Evolutionary conservation across 2,888 invertebrate species (phyloP), one percentile per base, ranked within the genome.

Genomic region (Mayetiola destructor): DNA sequence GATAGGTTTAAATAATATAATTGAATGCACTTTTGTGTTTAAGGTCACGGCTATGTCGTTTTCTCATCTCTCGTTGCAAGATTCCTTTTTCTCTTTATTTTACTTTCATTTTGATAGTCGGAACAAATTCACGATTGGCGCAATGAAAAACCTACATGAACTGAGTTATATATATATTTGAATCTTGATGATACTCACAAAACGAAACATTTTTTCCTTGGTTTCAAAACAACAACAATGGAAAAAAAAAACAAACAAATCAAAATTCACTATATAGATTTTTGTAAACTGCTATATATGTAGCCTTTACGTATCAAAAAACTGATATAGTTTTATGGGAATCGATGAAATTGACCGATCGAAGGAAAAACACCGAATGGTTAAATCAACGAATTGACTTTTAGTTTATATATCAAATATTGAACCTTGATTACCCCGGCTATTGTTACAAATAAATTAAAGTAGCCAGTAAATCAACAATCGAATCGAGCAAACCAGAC

Each of bases 311-410:
- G 27, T 2, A 9, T 27, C 5, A 16, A 39, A 39, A 39, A 48
- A 27, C 23, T n/a, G n/a, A 5, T 27, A 27, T 48, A 48, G 4
- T 36, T 8, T 4, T 36, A 3, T 36, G 8, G 12, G 2, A 10
- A 6, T 27, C 48, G 48, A 42, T 21, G 42, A 42, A 48, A 56
- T 40, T 56, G 57, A 57, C 61, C 57, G 59, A 57, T 58, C 58
- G 59, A 60, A 60, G 58, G 59, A 59, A 61, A 59, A 27, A 59
- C 61, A 61, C 60, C 61, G 60, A 60, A 55, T 60, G 55, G 40
- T 61, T 56, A 60, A 57, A 59, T 37, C 37, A 32, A 54, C 54
- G 52, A 55, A 59, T 29, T 61, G 58, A 60, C 60, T 62, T 62
- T 62, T 48, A 27, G 48, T 48, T 48, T 48, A 48, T 62, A 62